phyloP scores from a whole-genome alignment of 2,113 vertebrate genomes.

The Actenoides lindsayi region DNA sequence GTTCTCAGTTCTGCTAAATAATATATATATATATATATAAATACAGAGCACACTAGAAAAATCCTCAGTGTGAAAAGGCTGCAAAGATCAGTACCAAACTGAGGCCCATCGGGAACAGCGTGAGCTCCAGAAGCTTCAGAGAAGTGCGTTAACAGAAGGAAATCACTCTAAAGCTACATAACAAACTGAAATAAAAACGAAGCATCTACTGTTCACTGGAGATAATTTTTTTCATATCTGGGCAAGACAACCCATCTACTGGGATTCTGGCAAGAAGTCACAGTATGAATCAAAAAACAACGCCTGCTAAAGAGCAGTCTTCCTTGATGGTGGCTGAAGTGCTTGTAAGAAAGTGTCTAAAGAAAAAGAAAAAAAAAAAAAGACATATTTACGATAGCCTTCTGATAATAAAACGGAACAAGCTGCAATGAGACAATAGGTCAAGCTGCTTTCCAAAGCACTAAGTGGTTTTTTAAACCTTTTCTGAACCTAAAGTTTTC shows the following conservation, averaged over 20 bases:
- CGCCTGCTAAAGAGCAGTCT: not conserved
- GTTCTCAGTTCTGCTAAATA: not conserved
- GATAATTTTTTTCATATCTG: not conserved
- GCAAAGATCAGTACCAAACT: accelerated
- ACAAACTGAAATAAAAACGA: not conserved
- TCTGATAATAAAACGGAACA: not conserved
- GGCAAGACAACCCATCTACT: not conserved
- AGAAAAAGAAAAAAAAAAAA: not conserved
- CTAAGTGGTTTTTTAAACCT: not conserved
- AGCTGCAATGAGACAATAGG: not conserved
- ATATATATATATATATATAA: too few relatives aligned
- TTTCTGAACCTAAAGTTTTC: not conserved
- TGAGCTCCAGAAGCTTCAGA: not conserved
- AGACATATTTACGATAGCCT: accelerated
- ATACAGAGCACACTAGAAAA: not conserved
- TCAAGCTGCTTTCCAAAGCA: not conserved
- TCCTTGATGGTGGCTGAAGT: not conserved
- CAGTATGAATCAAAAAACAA: not conserved
- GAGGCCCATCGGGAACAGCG: not conserved
- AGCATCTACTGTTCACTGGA: not conserved
- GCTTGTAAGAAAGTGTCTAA: not conserved
- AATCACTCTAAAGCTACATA: not conserved
- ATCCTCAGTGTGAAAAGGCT: not conserved
- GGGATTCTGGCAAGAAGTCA: not conserved
- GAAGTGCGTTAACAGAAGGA: accelerated